Percentiles rank a stretch among this genome's conserved stretches.
Evolutionary conservation across 2,797 vertebrate genomes (phyloP).

Genomic region (Xenopus petersii): DNA sequence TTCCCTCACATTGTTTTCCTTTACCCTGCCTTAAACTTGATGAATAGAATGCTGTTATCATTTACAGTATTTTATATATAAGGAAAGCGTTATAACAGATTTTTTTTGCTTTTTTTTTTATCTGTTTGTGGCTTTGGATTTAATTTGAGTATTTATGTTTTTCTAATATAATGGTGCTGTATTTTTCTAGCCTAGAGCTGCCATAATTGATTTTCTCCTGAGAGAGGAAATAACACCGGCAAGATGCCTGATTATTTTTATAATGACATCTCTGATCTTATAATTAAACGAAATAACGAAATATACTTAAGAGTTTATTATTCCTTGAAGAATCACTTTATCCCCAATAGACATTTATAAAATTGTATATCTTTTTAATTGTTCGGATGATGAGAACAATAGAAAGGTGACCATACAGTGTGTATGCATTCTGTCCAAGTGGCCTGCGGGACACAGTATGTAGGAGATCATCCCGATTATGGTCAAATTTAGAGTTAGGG

Average conservation of each 20-base stretch:
- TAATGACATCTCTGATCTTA: conserved; percentile 28
- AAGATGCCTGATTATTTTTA: conserved; percentile 15
- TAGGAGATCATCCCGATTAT: too few species aligned
- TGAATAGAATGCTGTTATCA: conserved; percentile 57
- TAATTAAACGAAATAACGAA: conserved; percentile 43
- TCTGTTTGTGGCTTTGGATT: conserved; percentile 49
- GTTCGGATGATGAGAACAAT: too few species aligned
- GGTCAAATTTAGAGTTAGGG: too few species aligned
- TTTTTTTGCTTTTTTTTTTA: conserved; percentile 40
- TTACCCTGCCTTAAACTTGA: conserved; percentile 57
- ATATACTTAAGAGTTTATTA: conserved; percentile 40
- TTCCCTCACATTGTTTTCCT: conserved; percentile 28
- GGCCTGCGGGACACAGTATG: too few species aligned
- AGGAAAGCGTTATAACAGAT: conserved; percentile 49
- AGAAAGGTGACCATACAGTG: too few species aligned
- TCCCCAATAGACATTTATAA: conserved; percentile 13
- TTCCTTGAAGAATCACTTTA: conserved; percentile 40
- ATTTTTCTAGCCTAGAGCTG: conserved; percentile 52
- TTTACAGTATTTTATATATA: conserved; percentile 53
- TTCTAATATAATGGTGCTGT: conserved; percentile 51
- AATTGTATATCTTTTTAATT: background rate
- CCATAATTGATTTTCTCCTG: conserved; percentile 49
- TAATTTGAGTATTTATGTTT: conserved; percentile 50
- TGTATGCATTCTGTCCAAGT: too few species aligned
- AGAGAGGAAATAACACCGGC: conserved; percentile 5